A percentile compares a stretch with the other conserved stretches of the same genome.
These are phyloP conservation scores for Microplitis demolitor DNA, from an alignment of 1,140 invertebrate genomes.

Conservation along the genomic window DNA sequence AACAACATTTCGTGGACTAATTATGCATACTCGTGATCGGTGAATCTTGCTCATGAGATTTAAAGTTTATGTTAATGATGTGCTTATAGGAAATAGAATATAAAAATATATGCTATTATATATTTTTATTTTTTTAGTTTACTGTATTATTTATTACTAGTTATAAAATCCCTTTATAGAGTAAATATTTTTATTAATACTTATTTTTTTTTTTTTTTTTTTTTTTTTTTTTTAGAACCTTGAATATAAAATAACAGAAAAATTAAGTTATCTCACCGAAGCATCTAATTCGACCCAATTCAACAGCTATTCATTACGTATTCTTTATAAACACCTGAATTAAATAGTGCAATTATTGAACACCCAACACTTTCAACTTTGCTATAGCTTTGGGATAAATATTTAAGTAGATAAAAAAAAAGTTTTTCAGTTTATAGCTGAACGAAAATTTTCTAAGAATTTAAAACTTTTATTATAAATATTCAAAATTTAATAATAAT, in stretches of 20 bases:
- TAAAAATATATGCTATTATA: neutral
- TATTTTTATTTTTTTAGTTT: no score
- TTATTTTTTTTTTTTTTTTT: no score
- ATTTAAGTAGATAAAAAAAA: neutral
- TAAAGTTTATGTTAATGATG: conserved; percentile 25
- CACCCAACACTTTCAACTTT: conserved; percentile 24
- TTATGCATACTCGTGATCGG: conserved; percentile 28
- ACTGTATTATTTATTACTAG: no score
- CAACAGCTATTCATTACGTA: conserved; percentile 1
- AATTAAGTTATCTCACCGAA: neutral
- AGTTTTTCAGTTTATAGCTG: neutral
- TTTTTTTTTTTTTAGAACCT: no score
- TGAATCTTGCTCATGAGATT: conserved; percentile 12
- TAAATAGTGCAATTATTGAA: conserved; percentile 37
- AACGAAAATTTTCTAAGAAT: no score
- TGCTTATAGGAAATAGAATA: neutral
- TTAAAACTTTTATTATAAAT: no score
- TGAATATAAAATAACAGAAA: no score
- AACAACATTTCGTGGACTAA: conserved; percentile 20
- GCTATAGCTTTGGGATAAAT: neutral
- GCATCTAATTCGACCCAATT: neutral
- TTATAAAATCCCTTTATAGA: no score
- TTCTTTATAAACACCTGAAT: conserved; percentile 42
- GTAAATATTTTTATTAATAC: no score
- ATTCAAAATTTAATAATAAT: no score